Conservation (phyloP, 2,888 invertebrate genomes). For the Augiades crinisus region DNA sequence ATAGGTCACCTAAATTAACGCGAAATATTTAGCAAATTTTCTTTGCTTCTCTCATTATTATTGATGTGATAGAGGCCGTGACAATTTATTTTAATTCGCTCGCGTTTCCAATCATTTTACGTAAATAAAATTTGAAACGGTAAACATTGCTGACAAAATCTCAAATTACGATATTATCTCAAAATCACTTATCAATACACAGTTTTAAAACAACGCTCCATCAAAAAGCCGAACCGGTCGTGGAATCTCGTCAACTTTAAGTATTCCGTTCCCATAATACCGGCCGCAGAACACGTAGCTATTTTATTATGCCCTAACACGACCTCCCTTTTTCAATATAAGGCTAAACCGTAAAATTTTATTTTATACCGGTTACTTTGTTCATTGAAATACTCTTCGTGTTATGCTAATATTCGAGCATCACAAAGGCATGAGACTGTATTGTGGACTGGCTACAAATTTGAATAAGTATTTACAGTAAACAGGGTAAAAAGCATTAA, state of each 20-base stretch:
- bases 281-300: conserved; percentile 50
- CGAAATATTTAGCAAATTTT: too few species aligned
- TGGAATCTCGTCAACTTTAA: conserved; percentile 46
- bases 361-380: conserved; percentile 72
- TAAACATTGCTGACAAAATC: not conserved
- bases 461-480: conserved; percentile 78
- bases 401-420: conserved; percentile 67
- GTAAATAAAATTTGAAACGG: too few species aligned
- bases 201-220: conserved; percentile 6
- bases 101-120: too few species aligned
- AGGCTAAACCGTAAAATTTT: conserved; percentile 74
- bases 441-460: conserved; percentile 72
- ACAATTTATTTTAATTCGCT: too few species aligned
- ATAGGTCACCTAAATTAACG: too few species aligned
- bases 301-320: conserved; percentile 65
- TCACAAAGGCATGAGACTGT: conserved; percentile 63
- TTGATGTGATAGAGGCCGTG: too few species aligned
- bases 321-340: conserved; percentile 68
- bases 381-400: conserved; percentile 71
- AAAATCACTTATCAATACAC: conserved; percentile 10
- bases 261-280: conserved; percentile 57
- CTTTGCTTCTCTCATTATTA: too few species aligned
- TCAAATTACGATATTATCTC: not conserved
- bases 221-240: conserved; percentile 27
- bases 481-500: conserved; percentile 74